Percentiles rank a stretch among this genome's conserved stretches.
phyloP scores from a whole-genome alignment of 2,113 vertebrate genomes.

The Sceloporus undulatus region DNA sequence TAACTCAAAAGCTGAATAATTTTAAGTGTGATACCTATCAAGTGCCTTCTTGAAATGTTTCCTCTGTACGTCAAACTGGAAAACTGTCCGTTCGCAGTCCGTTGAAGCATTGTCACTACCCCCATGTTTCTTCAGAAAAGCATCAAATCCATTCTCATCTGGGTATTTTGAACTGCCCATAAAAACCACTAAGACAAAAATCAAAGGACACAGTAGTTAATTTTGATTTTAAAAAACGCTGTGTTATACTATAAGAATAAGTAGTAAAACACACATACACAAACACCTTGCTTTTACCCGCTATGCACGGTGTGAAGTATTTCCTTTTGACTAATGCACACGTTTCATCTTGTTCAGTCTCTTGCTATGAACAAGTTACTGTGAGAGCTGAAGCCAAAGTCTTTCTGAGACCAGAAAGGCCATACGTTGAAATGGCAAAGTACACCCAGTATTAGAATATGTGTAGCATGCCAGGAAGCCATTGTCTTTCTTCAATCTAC shows the following conservation, averaged over 20 bases:
- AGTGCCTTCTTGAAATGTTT: slow-evolving; percentile 93
- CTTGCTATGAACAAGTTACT: not conserved
- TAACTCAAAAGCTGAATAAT: not conserved
- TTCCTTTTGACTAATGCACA: not conserved
- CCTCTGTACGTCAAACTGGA: slow-evolving; percentile 96
- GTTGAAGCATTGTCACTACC: slow-evolving; percentile 96
- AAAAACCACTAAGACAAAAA: slow-evolving; percentile 91
- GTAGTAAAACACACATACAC: not conserved
- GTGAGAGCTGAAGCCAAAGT: not conserved
- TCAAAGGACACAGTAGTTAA: not conserved
- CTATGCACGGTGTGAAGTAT: not conserved
- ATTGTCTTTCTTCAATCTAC: too few relatives aligned
- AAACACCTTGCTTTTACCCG: not conserved
- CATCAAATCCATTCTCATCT: slow-evolving; percentile 95
- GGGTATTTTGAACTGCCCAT: slow-evolving; percentile 98
- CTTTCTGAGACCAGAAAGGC: not conserved
- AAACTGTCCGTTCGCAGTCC: slow-evolving; percentile 94
- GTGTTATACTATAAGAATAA: not conserved
- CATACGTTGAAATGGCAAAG: too few relatives aligned
- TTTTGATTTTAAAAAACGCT: fast-evolving
- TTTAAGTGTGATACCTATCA: slow-evolving; percentile 85
- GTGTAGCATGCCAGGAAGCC: too few relatives aligned
- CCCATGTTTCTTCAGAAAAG: slow-evolving; percentile 94
- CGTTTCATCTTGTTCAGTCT: not conserved
- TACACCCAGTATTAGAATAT: too few relatives aligned